Percentiles rank a stretch among this genome's conserved stretches.
phyloP scores from a whole-genome alignment of 2,888 invertebrate species.

The Gibbula magus region DNA sequence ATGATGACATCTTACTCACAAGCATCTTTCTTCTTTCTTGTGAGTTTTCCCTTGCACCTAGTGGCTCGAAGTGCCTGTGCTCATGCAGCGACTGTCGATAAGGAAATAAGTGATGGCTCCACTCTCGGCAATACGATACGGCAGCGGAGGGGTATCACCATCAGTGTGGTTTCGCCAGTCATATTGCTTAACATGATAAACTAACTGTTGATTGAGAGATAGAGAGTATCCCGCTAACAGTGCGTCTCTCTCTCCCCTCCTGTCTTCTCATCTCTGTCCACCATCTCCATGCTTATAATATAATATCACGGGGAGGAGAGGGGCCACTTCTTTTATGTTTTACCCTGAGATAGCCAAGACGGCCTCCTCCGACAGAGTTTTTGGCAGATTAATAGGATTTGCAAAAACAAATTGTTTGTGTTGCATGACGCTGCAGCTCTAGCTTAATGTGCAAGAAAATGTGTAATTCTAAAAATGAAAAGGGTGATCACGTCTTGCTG shows the following conservation, averaged over 20 bases:
- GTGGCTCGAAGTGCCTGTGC: neutral
- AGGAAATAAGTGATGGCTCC: conserved; percentile 22
- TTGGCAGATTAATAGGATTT: no score
- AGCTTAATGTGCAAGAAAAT: no score
- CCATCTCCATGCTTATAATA: neutral
- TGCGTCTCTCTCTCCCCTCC: neutral
- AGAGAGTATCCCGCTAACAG: neutral
- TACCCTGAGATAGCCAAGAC: no score
- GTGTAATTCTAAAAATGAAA: no score
- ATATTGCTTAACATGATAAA: conserved; percentile 21
- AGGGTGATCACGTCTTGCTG: no score
- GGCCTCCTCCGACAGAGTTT: no score
- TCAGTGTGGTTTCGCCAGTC: conserved; percentile 5
- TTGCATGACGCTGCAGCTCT: no score
- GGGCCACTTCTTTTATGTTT: neutral
- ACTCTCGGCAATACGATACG: neutral
- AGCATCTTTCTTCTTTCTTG: neutral
- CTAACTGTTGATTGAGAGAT: conserved; percentile 15
- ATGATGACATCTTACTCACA: conserved; percentile 12
- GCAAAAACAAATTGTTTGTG: no score
- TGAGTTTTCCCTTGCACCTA: conserved; percentile 15
- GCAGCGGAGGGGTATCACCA: conserved; percentile 1
- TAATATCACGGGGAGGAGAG: neutral
- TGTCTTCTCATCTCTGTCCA: neutral
- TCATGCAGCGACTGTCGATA: neutral